These are phyloP conservation scores for Pinna nobilis DNA, from an alignment of 1,140 invertebrate species.

Conservation along the genomic window DNA sequence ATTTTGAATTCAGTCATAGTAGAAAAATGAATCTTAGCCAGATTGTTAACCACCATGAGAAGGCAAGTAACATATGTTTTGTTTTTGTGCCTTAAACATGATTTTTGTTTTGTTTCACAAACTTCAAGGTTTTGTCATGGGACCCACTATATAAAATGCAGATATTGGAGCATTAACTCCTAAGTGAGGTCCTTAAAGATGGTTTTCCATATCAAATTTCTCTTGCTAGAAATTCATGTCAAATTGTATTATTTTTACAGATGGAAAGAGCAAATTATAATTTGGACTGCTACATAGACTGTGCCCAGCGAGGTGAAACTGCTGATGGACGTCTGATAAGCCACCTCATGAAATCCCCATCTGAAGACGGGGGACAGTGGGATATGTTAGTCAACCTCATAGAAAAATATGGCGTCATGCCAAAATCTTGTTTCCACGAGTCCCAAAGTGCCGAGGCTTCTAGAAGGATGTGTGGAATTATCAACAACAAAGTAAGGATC, in stretches of 20 bases:
- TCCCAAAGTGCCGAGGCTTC: constrained; percentile 85
- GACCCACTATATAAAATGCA: not conserved
- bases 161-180: not conserved
- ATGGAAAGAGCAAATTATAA: constrained; percentile 91
- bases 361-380: constrained; percentile 93
- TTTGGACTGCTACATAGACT: constrained; percentile 87
- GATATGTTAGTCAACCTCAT: constrained; percentile 92
- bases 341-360: constrained; percentile 86
- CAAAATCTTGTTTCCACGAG: constrained; percentile 91
- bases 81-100: too few relatives aligned
- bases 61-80: too few relatives aligned
- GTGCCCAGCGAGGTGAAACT: constrained; percentile 83
- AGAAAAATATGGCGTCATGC: constrained; percentile 90
- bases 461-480: constrained; percentile 83
- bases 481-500: constrained; percentile 87
- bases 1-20: too few relatives aligned
- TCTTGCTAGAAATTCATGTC: too few relatives aligned
- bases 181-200: not conserved
- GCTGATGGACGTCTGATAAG: constrained; percentile 86
- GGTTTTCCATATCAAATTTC: not conserved
- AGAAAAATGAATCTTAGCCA: too few relatives aligned
- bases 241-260: constrained; percentile 69
- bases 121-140: too few relatives aligned
- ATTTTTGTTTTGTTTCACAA: too few relatives aligned
- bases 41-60: too few relatives aligned